phyloP scores from a whole-genome alignment of 2,113 vertebrate genomes.

The Physeter macrocephalus region DNA sequence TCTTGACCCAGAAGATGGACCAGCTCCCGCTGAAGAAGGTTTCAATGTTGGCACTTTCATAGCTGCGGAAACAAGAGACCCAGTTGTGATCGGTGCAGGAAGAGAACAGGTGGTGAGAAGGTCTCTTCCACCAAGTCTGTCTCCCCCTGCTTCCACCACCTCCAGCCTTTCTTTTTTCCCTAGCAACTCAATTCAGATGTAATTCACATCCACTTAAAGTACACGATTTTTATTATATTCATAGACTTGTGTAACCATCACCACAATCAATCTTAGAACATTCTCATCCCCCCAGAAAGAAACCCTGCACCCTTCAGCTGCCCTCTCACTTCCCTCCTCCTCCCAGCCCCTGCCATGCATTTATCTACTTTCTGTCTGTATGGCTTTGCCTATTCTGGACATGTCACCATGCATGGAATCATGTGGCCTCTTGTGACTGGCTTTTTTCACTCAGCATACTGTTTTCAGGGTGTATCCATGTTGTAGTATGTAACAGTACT shows the following conservation, averaged over 20 bases:
- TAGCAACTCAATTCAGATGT: not conserved
- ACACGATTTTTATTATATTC: not conserved
- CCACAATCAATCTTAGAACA: not conserved
- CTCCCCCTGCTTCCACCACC: not conserved
- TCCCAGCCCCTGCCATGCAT: no score
- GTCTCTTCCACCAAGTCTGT: not conserved
- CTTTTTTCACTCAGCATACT: not conserved
- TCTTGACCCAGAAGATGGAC: slow-evolving; percentile 98
- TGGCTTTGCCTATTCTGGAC: not conserved
- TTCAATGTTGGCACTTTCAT: slow-evolving; percentile 90
- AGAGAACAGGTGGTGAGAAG: rapidly evolving
- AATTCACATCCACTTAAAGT: not conserved
- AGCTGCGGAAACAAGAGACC: slow-evolving; percentile 79
- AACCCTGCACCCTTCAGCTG: not conserved
- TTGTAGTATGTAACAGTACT: rapidly evolving
- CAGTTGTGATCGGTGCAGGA: not conserved
- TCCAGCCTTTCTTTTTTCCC: not conserved
- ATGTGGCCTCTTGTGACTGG: not conserved
- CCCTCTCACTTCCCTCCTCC: no score
- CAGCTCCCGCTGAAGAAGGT: slow-evolving; percentile 90
- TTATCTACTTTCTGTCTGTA: not conserved
- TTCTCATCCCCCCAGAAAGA: not conserved
- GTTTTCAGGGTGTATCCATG: not conserved
- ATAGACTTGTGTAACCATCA: not conserved
- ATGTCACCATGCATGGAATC: not conserved